Evolutionary conservation across 2,113 vertebrate species (phyloP), one percentile per base, ranked within the genome.

Genomic region (Dasyornis broadbenti): DNA sequence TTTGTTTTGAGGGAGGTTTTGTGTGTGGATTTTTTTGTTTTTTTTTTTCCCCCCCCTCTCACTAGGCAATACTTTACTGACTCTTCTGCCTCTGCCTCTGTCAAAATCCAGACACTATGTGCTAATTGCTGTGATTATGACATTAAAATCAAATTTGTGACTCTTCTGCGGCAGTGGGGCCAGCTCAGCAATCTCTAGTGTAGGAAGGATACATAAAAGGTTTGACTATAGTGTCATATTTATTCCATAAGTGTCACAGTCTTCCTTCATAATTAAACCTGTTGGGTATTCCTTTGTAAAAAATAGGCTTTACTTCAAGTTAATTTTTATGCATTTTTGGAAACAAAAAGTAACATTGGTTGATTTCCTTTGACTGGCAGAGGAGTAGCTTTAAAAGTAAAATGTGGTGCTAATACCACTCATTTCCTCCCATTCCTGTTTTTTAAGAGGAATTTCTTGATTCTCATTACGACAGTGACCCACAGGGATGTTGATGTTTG

Each of bases 221-320:
- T 93, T 95, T 88, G 92, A 94, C 37, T 95, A 80, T 63, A 72
- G 13, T 96, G 86, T 86, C 82, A 65, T 95, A 93, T 93, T 96
- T 93, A 91, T 89, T 91, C 59, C 28, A 11, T 71, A 87, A 89
- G 76, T 95, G 91, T 95, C 82, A 77, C 61, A 86, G 27, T 78
- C 66, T 96, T 96, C 78, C 68, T 54, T 95, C 76, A 76, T 96
- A 97, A 97, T 97, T 97, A 97, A 97, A 95, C 94, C 94, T 65
- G 7, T 50, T 49, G 85, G 71, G 92, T 82, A 96, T 95, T 96
- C 42, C 11, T 72, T 96, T 94, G 63, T 83, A 70, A 71, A 77
- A 92, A 69, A 49, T n/a, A 24, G 9, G 22, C 27, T 95, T 90
- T 79, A 69, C 31, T 86, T 94, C 61, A 23, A 63, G 50, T 65